A percentile compares a stretch with the other conserved stretches of the same genome.
phyloP scores from a whole-genome alignment of 2,113 vertebrate species.

The Vombatus ursinus region DNA sequence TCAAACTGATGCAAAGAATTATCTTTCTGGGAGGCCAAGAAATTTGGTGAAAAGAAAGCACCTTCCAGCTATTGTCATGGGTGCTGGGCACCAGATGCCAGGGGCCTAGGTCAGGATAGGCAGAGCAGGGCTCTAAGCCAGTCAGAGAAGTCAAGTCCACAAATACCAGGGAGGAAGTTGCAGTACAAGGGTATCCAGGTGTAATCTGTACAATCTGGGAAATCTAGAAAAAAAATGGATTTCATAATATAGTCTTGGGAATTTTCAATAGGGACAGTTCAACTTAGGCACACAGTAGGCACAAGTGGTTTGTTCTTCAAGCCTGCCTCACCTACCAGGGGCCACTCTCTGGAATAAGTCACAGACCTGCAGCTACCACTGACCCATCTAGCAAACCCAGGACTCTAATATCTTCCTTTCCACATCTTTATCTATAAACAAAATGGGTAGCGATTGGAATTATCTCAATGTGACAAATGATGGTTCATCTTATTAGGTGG shows the following conservation, averaged over 20 bases:
- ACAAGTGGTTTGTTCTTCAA: neutral
- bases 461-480: conserved; percentile 60
- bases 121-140: neutral
- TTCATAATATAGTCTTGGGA: neutral
- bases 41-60: conserved; percentile 29
- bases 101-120: neutral
- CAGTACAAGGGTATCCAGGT: neutral
- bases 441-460: conserved; percentile 45
- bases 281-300: neutral
- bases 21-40: conserved; percentile 37
- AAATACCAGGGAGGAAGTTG: neutral
- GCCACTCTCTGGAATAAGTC: neutral
- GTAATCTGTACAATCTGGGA: neutral
- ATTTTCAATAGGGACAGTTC: neutral
- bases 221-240: neutral
- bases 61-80: conserved; percentile 44
- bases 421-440: conserved; percentile 33
- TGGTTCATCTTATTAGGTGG: neutral
- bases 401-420: conserved; percentile 38
- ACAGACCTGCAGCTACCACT: neutral
- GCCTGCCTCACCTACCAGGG: neutral
- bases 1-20: neutral
- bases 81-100: too few relatives aligned
- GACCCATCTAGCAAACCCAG: conserved; percentile 35
- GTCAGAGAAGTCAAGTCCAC: neutral